A percentile compares a stretch with the other conserved stretches of the same genome.
These are phyloP conservation scores for Datnioides undecimradiatus DNA, from an alignment of 2,113 vertebrate genomes.

Conservation along the genomic window DNA sequence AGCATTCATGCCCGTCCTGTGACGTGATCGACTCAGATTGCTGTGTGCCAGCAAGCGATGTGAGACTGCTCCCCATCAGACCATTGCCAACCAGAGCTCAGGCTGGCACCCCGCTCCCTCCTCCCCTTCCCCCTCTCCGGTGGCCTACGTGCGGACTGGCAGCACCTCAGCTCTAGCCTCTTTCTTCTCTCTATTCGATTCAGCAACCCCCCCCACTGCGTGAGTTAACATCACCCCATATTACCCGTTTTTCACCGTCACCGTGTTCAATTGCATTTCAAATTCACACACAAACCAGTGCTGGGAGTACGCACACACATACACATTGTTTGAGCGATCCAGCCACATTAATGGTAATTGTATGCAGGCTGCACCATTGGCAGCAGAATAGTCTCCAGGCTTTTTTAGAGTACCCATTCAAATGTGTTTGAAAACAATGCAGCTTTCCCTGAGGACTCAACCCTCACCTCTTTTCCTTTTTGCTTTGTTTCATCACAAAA, in stretches of 20 bases:
- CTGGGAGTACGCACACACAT: background rate
- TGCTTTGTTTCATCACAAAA: background rate
- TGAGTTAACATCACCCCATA: slow-evolving; percentile 72
- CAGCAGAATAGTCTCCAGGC: slow-evolving; percentile 42
- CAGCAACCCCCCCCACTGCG: slow-evolving; percentile 12
- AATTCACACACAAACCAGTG: slow-evolving; percentile 25
- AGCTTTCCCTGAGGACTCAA: background rate
- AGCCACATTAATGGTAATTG: slow-evolving; percentile 68
- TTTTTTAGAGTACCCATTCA: slow-evolving; percentile 37
- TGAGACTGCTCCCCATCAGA: slow-evolving; percentile 57
- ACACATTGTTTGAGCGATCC: slow-evolving; percentile 27
- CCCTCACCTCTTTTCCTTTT: background rate
- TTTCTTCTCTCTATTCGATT: slow-evolving; percentile 45
- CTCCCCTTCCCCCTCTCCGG: slow-evolving; percentile 14
- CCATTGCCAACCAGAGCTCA: slow-evolving; percentile 56
- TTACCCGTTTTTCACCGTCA: slow-evolving; percentile 48
- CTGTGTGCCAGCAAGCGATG: slow-evolving; percentile 53
- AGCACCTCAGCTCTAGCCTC: slow-evolving; percentile 68
- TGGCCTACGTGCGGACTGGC: slow-evolving; percentile 81
- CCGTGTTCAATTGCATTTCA: slow-evolving; percentile 28
- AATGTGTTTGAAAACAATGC: slow-evolving; percentile 51
- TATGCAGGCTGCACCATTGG: slow-evolving; percentile 50
- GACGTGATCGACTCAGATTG: slow-evolving; percentile 61
- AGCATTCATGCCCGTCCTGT: slow-evolving; percentile 66
- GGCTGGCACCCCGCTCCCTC: slow-evolving; percentile 2